Conservation (phyloP, 2,888 invertebrate species). For the Therioaphis trifolii region DNA sequence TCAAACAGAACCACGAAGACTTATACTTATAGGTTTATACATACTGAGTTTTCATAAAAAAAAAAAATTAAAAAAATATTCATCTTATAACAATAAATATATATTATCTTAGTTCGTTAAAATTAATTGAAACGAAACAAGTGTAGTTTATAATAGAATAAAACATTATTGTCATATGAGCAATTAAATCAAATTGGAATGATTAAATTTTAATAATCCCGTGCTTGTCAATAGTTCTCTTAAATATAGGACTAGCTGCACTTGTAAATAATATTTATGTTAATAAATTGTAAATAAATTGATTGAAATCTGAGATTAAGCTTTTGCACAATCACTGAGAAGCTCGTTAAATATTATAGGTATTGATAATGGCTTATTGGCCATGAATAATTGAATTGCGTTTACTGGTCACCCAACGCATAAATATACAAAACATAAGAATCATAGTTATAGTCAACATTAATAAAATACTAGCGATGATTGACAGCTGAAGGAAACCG, state of each 20-base stretch:
- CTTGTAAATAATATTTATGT: slow-evolving; percentile 2
- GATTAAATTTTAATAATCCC: slow-evolving; percentile 5
- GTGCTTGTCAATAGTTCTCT: slow-evolving; percentile 12
- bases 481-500: slow-evolving; percentile 72
- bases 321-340: slow-evolving; percentile 24
- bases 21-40: too few relatives aligned
- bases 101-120: too few relatives aligned
- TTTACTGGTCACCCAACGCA: slow-evolving; percentile 58
- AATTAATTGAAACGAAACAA: too few relatives aligned
- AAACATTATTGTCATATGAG: slow-evolving; percentile 39
- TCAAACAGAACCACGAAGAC: too few relatives aligned
- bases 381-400: slow-evolving; percentile 58
- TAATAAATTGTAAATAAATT: slow-evolving; percentile 1
- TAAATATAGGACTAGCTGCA: slow-evolving; percentile 60
- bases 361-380: slow-evolving; percentile 31
- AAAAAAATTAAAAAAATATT: too few relatives aligned
- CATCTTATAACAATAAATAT: too few relatives aligned
- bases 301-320: slow-evolving; percentile 45
- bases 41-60: too few relatives aligned
- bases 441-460: slow-evolving; percentile 49
- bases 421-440: slow-evolving; percentile 53
- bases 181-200: slow-evolving; percentile 42
- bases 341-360: slow-evolving; percentile 33
- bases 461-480: slow-evolving; percentile 73
- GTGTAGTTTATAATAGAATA: not conserved